Evolutionary conservation across 2,113 vertebrate species (phyloP), one percentile per base, ranked within the genome.

Genomic region (Ptilorrhoa leucosticta): DNA sequence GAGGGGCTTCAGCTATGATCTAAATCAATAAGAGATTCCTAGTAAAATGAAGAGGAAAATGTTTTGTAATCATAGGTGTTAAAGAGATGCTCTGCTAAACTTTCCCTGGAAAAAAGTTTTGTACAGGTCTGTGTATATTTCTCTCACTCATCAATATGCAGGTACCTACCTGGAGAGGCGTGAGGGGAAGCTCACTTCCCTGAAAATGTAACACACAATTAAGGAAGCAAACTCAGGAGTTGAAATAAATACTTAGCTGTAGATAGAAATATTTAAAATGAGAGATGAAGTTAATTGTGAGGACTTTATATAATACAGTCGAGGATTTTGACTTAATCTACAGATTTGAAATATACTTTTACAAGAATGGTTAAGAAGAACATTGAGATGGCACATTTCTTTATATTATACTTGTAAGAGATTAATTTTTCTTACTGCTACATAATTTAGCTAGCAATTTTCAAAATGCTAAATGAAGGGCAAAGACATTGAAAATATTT

Each of bases 401-500:
- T 93, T 69, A 75, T 77, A 33, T 87, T 70, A 57, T 40, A 69
- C 65, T 94, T 97, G 56, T 83, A 90, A 83, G 93, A 95, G 50
- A 91, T 95, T 96, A 94, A 77, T 94, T 96, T n/a, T 19, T 63
- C 24, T 83, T 95, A 77, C 88, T 83, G 77, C 83, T 95, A 87
- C 77, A 89, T 90, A 95, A 96, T 94, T 86, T 51, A 89, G 23
- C 57, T 87, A 95, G 15, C 37, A 88, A 76, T 93, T 96, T 96
- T 96, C 81, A 94, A 96, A 96, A 96, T 83, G 39, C 44, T 96
- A 92, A 97, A 90, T 89, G 66, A 95, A 92, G 53, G 80, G 30
- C 82, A 96, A 97, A 97, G 51, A 69, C 58, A 63, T 90, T 91
- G 87, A 97, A 97, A 96, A 92, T 69, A 87, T 89, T 95, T 95